These are phyloP conservation scores for Sylvicola cinctus DNA, from an alignment of 2,888 invertebrate genomes.

Conservation along the genomic window DNA sequence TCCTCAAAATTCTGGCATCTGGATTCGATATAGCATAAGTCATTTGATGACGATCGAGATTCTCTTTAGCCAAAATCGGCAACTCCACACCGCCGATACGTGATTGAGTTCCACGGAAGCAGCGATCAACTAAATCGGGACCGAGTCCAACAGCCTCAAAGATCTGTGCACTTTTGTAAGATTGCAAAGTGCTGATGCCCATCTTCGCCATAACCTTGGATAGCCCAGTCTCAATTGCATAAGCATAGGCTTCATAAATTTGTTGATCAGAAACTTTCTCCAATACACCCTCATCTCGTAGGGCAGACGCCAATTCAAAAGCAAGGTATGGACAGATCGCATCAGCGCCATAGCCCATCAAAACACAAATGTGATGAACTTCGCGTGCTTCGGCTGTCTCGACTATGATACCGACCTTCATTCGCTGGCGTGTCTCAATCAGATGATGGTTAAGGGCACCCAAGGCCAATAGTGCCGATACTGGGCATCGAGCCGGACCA, in stretches of 20 bases:
- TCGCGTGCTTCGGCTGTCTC: conserved; percentile 94
- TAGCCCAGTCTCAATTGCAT: conserved; percentile 78
- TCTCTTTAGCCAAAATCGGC: conserved; percentile 70
- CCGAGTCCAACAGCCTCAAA: conserved; percentile 95
- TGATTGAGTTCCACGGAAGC: conserved; percentile 62
- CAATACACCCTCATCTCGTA: conserved; percentile 71
- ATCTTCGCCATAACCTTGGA: conserved; percentile 97
- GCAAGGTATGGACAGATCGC: conserved; percentile 95
- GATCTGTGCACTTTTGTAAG: conserved; percentile 97
- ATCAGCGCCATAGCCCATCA: conserved; percentile 92
- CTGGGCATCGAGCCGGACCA: conserved; percentile 42
- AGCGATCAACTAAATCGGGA: conserved; percentile 80
- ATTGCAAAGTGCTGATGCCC: conserved; percentile 97
- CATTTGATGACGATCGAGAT: conserved; percentile 57
- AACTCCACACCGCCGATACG: conserved; percentile 77
- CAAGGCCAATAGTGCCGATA: conserved; percentile 64
- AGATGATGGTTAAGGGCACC: conserved; percentile 92
- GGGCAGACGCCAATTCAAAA: conserved; percentile 73
- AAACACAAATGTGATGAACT: conserved; percentile 89
- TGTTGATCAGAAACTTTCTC: conserved; percentile 58
- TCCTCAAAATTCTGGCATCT: conserved; percentile 46
- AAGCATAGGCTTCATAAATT: conserved; percentile 71
- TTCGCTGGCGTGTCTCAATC: conserved; percentile 82
- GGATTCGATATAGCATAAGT: conserved; percentile 38
- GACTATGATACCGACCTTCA: conserved; percentile 87